Evolutionary conservation across 53 echinoderm and acorn worm genomes (phyloP).

Genomic region (Apostichopus leukothele): DNA sequence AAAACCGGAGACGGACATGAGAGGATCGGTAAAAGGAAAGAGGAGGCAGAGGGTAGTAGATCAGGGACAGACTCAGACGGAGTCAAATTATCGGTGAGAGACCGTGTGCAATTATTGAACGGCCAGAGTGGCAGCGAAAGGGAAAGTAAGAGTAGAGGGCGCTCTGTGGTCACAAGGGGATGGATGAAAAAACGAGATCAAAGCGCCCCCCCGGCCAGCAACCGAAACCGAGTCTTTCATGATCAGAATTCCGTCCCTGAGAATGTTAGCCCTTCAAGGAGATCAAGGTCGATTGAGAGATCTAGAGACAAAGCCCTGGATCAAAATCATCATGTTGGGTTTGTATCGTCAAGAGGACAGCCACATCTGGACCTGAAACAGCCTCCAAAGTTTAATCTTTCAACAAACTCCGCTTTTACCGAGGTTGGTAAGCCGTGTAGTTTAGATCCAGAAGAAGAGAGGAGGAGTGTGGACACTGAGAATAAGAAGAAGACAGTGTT

Average conservation of each 20-base stretch:
- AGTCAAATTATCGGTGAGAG: constrained; percentile 29
- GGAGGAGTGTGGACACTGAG: neutral
- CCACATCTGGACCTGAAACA: neutral
- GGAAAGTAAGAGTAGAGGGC: neutral
- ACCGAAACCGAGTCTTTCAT: constrained; percentile 16
- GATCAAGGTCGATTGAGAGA: constrained; percentile 25
- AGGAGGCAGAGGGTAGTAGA: neutral
- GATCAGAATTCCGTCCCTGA: neutral
- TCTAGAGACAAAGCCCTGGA: neutral
- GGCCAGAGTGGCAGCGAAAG: neutral
- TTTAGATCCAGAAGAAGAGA: neutral
- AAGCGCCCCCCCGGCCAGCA: constrained; percentile 16
- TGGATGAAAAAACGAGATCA: constrained; percentile 42
- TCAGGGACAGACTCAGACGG: neutral
- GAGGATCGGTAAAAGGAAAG: constrained; percentile 26
- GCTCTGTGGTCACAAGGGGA: constrained; percentile 6
- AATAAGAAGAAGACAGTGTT: neutral
- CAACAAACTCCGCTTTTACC: constrained; percentile 1
- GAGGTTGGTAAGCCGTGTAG: neutral
- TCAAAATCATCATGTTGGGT: neutral
- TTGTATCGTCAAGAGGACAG: neutral
- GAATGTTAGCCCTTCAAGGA: neutral
- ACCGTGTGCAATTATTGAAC: constrained; percentile 38
- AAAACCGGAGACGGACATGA: neutral
- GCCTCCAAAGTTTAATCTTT: neutral